Percentiles rank a stretch among this genome's conserved stretches.
Conservation (phyloP, 2,113 vertebrate genomes). For the Phalacrocorax aristotelis region DNA sequence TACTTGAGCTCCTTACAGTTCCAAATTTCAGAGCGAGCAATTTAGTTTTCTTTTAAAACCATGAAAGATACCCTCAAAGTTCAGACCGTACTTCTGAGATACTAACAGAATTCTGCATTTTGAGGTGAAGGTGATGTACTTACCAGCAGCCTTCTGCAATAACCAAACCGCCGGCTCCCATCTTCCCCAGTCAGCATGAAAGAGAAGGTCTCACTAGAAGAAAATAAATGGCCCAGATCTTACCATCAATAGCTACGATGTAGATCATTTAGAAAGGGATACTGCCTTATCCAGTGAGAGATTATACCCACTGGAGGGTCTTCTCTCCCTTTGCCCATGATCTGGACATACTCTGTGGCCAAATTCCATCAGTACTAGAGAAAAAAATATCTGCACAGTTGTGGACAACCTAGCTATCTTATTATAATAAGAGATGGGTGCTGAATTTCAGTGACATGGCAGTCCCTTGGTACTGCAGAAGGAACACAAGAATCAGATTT, state of each 20-base stretch:
- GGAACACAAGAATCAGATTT: not conserved
- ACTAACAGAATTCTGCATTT: not conserved
- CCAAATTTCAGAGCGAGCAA: not conserved
- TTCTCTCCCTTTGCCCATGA: not conserved
- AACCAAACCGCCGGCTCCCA: slow-evolving; percentile 94
- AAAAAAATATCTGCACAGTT: not conserved
- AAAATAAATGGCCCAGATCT: not conserved
- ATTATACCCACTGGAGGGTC: not conserved
- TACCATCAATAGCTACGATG: not conserved
- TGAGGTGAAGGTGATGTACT: slow-evolving; percentile 56
- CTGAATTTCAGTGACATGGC: not conserved
- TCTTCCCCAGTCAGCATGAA: slow-evolving; percentile 99
- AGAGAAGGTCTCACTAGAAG: slow-evolving; percentile 94
- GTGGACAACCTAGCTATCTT: not conserved
- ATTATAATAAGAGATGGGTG: not conserved
- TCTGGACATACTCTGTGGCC: not conserved
- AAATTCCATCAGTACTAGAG: not conserved
- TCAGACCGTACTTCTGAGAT: not conserved
- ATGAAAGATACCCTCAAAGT: not conserved
- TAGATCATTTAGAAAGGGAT: not conserved
- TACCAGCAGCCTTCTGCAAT: slow-evolving; percentile 96
- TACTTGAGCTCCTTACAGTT: not conserved
- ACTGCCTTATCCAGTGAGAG: not conserved
- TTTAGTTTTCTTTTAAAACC: not conserved
- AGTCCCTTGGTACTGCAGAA: not conserved